phyloP scores from a whole-genome alignment of 2,888 invertebrate species.

The Cerastoderma edule region DNA sequence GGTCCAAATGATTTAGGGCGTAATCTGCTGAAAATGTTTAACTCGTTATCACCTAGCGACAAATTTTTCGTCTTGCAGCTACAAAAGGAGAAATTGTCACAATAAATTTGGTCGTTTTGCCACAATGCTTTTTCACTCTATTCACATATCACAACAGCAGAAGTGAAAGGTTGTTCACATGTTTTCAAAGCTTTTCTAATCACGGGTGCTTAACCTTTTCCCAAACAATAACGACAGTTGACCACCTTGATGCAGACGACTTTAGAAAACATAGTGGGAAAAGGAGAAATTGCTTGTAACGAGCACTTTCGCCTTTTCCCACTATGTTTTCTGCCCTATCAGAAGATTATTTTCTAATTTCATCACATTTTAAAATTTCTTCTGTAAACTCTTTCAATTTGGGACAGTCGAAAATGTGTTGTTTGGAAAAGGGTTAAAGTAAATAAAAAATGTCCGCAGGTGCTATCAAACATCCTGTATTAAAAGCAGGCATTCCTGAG shows the following conservation, averaged over 20 bases:
- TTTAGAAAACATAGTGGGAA: slow-evolving; percentile 14
- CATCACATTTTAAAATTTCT: not conserved
- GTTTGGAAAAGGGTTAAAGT: too few species aligned
- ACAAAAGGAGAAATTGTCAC: not conserved
- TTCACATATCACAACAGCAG: not conserved
- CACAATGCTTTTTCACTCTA: too few species aligned
- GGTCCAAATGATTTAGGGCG: too few species aligned
- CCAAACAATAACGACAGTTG: not conserved
- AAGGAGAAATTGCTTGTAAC: slow-evolving; percentile 8
- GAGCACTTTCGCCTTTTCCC: not conserved
- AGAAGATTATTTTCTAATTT: not conserved
- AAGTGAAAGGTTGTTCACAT: not conserved
- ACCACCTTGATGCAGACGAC: not conserved
- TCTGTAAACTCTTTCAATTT: too few species aligned
- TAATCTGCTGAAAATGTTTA: too few species aligned
- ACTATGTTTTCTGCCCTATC: slow-evolving; percentile 5
- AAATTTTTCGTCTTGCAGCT: not conserved
- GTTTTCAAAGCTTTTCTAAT: not conserved
- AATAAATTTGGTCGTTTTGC: too few species aligned
- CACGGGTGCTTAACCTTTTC: not conserved
- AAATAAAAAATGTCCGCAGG: too few species aligned
- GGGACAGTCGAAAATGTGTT: too few species aligned
- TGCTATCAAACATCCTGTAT: too few species aligned
- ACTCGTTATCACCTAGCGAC: too few species aligned
- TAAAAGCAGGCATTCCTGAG: too few species aligned